Evolutionary conservation across 2,113 vertebrate species (phyloP).

Genomic region (Aegotheles bennettii): DNA sequence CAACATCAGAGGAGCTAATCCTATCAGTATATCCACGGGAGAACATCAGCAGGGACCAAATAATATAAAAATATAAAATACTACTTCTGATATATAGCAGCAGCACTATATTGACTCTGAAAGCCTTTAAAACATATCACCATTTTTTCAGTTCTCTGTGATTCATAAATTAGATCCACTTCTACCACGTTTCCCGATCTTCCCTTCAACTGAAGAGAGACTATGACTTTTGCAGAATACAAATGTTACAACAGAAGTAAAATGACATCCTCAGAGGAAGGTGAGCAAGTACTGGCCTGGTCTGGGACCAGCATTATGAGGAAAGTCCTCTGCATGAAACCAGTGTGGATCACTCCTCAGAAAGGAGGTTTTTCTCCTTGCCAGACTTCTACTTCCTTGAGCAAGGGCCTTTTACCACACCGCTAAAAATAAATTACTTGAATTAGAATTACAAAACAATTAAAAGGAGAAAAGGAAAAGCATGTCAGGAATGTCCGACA

Average conservation of each 20-base stretch:
- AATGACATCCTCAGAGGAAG: neutral
- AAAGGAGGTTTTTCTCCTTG: neutral
- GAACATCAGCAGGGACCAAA: neutral
- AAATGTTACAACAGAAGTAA: neutral
- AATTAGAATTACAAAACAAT: neutral
- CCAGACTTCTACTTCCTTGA: neutral
- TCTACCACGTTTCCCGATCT: neutral
- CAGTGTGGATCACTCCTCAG: neutral
- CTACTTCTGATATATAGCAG: neutral
- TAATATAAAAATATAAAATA: slow-evolving; percentile 40
- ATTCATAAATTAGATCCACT: neutral
- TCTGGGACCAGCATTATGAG: neutral
- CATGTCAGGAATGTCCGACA: neutral
- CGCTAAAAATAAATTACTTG: neutral
- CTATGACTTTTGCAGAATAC: neutral
- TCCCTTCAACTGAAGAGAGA: neutral
- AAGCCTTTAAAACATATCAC: neutral
- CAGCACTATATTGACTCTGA: neutral
- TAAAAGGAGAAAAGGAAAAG: neutral
- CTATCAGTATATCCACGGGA: neutral
- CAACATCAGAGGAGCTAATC: neutral
- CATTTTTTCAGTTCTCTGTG: neutral
- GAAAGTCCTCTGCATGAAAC: neutral
- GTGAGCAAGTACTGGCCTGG: neutral
- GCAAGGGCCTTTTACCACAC: neutral